Conservation (phyloP, 37 sponge, comb jelly and placozoan species). For the Aplysina aerophoba region DNA sequence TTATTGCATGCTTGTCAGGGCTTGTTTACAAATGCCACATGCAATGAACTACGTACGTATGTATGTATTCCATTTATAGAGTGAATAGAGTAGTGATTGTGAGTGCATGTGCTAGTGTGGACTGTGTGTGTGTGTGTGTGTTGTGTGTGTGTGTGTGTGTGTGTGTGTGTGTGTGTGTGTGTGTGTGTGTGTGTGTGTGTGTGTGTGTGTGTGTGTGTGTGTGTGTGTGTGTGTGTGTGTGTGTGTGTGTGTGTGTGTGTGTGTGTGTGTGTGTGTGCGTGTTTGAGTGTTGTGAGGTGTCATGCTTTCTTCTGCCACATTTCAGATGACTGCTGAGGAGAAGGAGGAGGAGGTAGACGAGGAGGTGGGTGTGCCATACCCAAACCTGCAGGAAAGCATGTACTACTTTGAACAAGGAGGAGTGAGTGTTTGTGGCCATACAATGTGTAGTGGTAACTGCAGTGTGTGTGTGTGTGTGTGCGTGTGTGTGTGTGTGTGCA, state of each 20-base stretch:
- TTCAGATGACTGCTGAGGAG: slow-evolving; percentile 40
- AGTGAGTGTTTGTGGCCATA: slow-evolving; percentile 51
- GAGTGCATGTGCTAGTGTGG: no score
- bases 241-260: not conserved
- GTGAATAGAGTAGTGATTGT: no score
- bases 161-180: no score
- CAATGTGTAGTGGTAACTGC: not conserved
- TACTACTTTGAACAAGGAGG: slow-evolving; percentile 90
- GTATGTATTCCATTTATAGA: no score
- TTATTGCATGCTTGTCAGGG: no score
- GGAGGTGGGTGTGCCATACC: slow-evolving; percentile 86
- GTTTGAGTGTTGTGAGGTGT: not conserved
- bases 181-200: no score
- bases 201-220: no score
- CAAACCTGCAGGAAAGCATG: slow-evolving; percentile 82
- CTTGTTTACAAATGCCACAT: not conserved
- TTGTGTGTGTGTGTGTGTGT: not conserved
- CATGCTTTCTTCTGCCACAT: not conserved
- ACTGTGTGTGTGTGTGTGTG: not conserved
- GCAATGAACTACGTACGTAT: no score
- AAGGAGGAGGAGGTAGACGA: slow-evolving; percentile 87
- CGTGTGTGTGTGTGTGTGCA: slow-evolving; percentile 35
- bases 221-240: no score
- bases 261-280: not conserved
- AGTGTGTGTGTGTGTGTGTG: slow-evolving; percentile 26